Base-by-base conservation (phyloP, 2,113 vertebrate species). In the Lethenteron reissneri region DNA sequence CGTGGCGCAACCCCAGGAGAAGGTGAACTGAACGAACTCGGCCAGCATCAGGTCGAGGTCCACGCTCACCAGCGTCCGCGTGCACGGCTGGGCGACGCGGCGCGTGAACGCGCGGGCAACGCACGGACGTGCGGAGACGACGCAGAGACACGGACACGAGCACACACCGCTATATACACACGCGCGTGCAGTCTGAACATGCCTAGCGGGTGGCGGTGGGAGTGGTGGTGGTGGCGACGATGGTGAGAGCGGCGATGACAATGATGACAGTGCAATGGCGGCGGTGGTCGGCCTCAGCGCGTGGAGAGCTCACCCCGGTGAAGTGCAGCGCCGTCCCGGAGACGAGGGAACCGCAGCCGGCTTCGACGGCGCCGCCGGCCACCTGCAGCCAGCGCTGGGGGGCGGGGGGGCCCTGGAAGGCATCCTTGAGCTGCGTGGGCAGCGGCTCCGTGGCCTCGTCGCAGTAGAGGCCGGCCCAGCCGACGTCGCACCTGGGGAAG, bases 11-110 rank as follows among this genome's bases (percentile, higher is more conserved):
- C 94, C 94, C 3, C 95, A 99, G 92, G 97, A 97, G 79, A 99
- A 99, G 81, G 95, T 94, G 80, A 97, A 99, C 72, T 99, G 94
- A 78, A 99, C 86, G 77, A 99, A 99, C 78, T 97, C 94, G 9
- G 94, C 92, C 10, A 77, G 89, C 19, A 89, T 96, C 77, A 99
- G 83, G 78, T 99, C 96, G 74, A 99, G 78, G 77, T 97, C 92
- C 81, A 95, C 88, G 1, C 92, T 92, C 71, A 92, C 85, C 77
- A 99, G 78, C 76, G 92, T 83, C 62, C 94, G 87, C 75, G 86
- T 92, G 76, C 94, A 99, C 57, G 86, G 85, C 94, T 97, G 14
- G 11, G n/a, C n/a, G 8, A 68, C 9, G 64, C n/a, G 8, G 2
- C n/a, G 64, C n/a, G 64, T 41, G 41, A 41, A 41, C 41, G 41